These are phyloP conservation scores for Megamerina dolium DNA, from an alignment of 2,888 invertebrate genomes.

Conservation along the genomic window DNA sequence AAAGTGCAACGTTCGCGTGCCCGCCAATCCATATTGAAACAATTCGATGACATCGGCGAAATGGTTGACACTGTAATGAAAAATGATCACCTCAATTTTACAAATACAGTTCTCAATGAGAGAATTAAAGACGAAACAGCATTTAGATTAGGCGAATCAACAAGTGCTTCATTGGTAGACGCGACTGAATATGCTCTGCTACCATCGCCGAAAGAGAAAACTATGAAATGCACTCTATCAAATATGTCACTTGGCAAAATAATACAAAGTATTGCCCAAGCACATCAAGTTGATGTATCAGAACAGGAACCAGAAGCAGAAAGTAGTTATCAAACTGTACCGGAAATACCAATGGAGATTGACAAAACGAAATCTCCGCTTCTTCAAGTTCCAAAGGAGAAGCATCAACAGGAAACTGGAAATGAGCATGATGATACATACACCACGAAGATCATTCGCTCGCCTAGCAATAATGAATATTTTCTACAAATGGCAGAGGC, in stretches of 20 bases:
- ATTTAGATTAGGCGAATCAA: constrained; percentile 12
- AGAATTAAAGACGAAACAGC: constrained; percentile 15
- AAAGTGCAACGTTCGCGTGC: constrained; percentile 41
- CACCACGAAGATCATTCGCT: constrained; percentile 25
- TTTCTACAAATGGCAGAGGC: constrained; percentile 59
- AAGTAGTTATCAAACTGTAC: constrained; percentile 33
- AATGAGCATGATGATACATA: not conserved
- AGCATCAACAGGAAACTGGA: not conserved
- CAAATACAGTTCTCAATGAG: constrained; percentile 26
- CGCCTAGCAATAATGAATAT: constrained; percentile 32
- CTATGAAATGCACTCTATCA: no score
- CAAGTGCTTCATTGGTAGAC: constrained; percentile 6
- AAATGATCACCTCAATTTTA: constrained; percentile 39
- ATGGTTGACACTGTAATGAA: constrained; percentile 32
- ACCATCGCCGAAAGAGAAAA: constrained; percentile 1
- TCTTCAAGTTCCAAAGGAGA: constrained; percentile 5
- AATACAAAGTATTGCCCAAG: constrained; percentile 30
- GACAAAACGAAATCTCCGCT: not conserved
- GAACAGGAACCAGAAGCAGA: constrained; percentile 24
- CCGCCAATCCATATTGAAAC: constrained; percentile 33
- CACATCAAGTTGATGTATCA: constrained; percentile 17
- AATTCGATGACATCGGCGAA: constrained; percentile 35
- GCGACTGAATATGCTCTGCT: constrained; percentile 8
- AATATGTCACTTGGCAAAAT: constrained; percentile 28
- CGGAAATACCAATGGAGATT: constrained; percentile 18